These are phyloP conservation scores for Ephydatia muelleri DNA, from an alignment of 37 sponge, comb jelly and placozoan genomes.

Conservation along the genomic window DNA sequence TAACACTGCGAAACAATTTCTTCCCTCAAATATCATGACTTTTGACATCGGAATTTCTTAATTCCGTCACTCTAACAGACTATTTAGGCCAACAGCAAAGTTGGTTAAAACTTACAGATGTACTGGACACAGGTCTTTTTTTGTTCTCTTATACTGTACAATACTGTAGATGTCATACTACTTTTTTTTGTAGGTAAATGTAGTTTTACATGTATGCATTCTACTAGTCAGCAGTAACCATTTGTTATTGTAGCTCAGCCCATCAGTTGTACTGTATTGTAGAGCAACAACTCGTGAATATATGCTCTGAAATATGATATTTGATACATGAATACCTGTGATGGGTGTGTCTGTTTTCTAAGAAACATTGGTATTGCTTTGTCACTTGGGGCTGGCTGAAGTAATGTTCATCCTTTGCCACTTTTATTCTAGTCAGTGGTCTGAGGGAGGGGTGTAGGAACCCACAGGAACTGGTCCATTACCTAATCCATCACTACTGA, in stretches of 20 bases:
- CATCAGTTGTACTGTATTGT: not conserved
- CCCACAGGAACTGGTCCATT: not conserved
- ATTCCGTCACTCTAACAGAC: constrained; percentile 1
- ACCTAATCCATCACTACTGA: not conserved
- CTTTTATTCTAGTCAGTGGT: no score
- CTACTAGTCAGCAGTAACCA: not conserved
- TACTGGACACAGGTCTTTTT: not conserved
- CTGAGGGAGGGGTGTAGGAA: no score
- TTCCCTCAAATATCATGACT: no score
- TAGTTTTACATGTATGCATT: not conserved
- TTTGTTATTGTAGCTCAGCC: not conserved
- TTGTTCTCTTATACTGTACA: not conserved
- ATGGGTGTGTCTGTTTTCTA: not conserved
- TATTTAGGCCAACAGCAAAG: not conserved
- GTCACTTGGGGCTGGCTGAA: not conserved
- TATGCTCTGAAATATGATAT: not conserved
- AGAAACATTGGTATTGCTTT: not conserved
- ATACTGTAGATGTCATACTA: not conserved
- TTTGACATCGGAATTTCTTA: not conserved
- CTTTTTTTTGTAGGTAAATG: not conserved
- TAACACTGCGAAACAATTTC: constrained; percentile 13
- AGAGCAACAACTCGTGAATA: constrained; percentile 1
- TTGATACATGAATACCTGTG: not conserved
- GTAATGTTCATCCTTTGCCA: not conserved
- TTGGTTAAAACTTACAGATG: not conserved